Evolutionary conservation across 2,113 vertebrate species (phyloP).

Genomic region (Gasterosteus aculeatus): DNA sequence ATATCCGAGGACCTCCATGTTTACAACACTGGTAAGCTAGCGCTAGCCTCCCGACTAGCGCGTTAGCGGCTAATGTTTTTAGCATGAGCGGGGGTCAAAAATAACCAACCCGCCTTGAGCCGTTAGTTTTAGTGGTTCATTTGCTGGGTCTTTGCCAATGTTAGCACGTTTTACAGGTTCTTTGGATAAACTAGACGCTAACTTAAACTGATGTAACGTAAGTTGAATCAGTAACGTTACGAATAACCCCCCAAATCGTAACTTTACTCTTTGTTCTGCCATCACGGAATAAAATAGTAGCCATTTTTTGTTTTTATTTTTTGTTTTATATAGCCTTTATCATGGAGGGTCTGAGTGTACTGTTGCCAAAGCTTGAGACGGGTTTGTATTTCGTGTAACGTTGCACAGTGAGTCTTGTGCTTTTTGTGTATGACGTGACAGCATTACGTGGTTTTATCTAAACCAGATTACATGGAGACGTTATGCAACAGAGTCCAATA

Average conservation of each 20-base stretch:
- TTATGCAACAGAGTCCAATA: not conserved
- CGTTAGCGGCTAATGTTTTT: constrained; percentile 69
- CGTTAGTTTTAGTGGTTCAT: not conserved
- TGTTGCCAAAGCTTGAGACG: not conserved
- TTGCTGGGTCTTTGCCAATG: not conserved
- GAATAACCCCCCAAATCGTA: too few relatives aligned
- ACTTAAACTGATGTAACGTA: not conserved
- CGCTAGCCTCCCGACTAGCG: constrained; percentile 47
- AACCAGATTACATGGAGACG: not conserved
- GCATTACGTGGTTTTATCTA: not conserved
- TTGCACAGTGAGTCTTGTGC: not conserved
- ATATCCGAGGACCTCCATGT: constrained; percentile 95
- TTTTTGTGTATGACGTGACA: not conserved
- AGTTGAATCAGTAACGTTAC: not conserved
- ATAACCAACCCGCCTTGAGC: not conserved
- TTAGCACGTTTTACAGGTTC: not conserved
- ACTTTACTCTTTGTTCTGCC: not conserved
- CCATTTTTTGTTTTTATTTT: too few relatives aligned
- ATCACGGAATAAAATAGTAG: not conserved
- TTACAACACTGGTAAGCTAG: constrained; percentile 91
- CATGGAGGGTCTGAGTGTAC: too few relatives aligned
- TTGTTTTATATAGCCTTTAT: not conserved
- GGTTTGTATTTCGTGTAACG: not conserved
- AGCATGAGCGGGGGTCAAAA: constrained; percentile 31
- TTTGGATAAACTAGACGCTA: not conserved